phyloP scores from a whole-genome alignment of 2,113 vertebrate genomes.

The Dermatemys mawii region DNA sequence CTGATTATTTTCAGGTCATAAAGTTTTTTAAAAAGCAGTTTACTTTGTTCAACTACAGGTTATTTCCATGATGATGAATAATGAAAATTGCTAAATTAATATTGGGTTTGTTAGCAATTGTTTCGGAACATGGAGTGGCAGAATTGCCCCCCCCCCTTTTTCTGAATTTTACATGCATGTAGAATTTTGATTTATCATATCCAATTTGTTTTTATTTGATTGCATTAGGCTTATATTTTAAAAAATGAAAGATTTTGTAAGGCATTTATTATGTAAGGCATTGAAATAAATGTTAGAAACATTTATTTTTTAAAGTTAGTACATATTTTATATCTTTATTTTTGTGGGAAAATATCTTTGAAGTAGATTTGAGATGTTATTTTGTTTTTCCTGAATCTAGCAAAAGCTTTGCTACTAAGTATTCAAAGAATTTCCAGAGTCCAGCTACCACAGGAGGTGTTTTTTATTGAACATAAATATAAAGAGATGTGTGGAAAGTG shows the following conservation, averaged over 20 bases:
- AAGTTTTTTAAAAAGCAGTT: background rate
- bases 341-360: background rate
- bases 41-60: conserved; percentile 17
- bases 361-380: background rate
- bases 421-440: background rate
- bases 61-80: background rate
- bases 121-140: background rate
- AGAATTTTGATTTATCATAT: background rate
- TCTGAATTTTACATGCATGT: background rate
- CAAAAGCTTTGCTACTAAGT: background rate
- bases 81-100: background rate
- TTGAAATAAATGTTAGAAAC: background rate
- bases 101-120: background rate
- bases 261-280: background rate
- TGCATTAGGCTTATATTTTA: background rate
- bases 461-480: background rate
- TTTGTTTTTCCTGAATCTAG: background rate
- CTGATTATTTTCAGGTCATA: conserved; percentile 22
- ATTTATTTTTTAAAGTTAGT: background rate
- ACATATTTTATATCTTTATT: background rate
- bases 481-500: background rate
- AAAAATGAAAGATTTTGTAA: background rate
- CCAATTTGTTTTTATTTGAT: background rate
- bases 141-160: background rate
- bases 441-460: background rate